Evolutionary conservation across 2,888 invertebrate species (phyloP), one percentile per base, ranked within the genome.

Genomic region (Lingula anatina): DNA sequence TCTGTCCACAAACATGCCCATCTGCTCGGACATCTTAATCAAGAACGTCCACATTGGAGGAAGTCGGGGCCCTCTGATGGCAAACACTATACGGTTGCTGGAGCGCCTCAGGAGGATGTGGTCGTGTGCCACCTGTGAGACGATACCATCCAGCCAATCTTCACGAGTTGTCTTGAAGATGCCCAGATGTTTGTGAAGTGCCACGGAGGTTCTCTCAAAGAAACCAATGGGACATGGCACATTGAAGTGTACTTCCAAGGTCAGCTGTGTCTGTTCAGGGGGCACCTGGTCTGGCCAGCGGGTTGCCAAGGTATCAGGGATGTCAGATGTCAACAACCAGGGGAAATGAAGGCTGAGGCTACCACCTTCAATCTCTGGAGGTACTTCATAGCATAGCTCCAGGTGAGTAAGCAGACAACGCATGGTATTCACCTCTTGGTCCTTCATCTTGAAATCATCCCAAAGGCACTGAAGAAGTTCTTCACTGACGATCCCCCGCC

Each of bases 321-420:
- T 46, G 5, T 57, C 59, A 20, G 55, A 47, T 2, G 63, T 57
- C 21, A 68, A 60, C 43, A 68, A 68, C 70, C 70, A 70, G 26
- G 70, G 70, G 49, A 68, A 70, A 50, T 62, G 64, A n/a, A 70
- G 54, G 26, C 66, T 56, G n/a, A n/a, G n/a, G 28, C 58, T 46
- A 1, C 63, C 61, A 1, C 60, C 63, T 15, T 62, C 44, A 3
- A 62, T 55, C 9, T 54, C 57, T 0, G 61, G 62, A 15, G 57
- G 57, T 18, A 68, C 60, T 55, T 66, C 64, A 50, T 66, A 70
- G 45, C 70, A 70, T 12, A 70, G 59, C 45, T 66, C 66, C 62
- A 70, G 68, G 51, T 64, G 68, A 12, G 68, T 52, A 68, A 70
- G 67, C 5, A 68, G 56, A 15, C 47, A 51, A 26, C 66, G 58